Evolutionary conservation across 2,113 vertebrate genomes (phyloP).

Genomic region (Zosterops pallidus): DNA sequence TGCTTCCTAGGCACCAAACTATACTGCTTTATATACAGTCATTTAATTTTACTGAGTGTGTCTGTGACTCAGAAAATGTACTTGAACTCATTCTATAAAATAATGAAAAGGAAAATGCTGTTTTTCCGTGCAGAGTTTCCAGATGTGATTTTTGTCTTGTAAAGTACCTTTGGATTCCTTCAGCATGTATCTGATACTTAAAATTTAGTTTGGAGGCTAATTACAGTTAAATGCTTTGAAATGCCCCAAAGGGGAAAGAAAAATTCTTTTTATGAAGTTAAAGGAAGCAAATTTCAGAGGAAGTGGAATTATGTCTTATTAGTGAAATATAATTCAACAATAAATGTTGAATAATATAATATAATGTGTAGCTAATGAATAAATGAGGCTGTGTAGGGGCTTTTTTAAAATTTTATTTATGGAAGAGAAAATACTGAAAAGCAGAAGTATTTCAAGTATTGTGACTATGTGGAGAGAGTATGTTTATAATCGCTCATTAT

Average conservation of each 20-base stretch:
- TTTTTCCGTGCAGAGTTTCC: not conserved
- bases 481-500: not conserved
- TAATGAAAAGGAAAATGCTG: not conserved
- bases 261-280: not conserved
- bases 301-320: conserved; percentile 31
- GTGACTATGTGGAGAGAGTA: not conserved
- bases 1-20: not conserved
- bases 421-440: not conserved
- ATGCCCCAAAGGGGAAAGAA: not conserved
- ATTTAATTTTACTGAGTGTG: conserved; percentile 7
- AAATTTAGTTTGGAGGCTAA: not conserved
- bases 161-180: conserved; percentile 7
- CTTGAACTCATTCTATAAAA: not conserved
- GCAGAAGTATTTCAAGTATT: not conserved
- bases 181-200: not conserved
- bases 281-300: conserved; percentile 3
- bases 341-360: not conserved
- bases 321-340: conserved; percentile 15
- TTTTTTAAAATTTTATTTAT: not conserved
- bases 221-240: conserved; percentile 24
- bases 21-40: not conserved
- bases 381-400: not conserved
- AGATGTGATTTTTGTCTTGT: not conserved
- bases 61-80: not conserved
- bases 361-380: not conserved